Evolutionary conservation across 64 coral and sea anemone species (phyloP).

Genomic region (Dendronephthya gigantea): DNA sequence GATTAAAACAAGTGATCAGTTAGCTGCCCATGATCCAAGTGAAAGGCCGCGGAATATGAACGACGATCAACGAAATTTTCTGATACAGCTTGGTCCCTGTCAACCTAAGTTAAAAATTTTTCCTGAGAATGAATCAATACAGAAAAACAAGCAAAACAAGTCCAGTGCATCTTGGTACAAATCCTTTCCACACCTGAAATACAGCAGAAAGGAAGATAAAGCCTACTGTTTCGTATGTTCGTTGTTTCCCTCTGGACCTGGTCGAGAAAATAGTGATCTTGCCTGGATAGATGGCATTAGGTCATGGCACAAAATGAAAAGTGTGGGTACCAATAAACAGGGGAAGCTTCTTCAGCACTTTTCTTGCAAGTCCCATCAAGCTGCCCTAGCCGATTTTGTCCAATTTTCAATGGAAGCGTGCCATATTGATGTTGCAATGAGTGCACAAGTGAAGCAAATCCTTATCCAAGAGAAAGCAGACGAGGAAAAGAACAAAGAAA

Average conservation of each 20-base stretch:
- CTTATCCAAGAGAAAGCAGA: not conserved
- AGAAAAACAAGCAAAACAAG: not conserved
- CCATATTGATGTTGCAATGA: not conserved
- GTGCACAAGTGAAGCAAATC: not conserved
- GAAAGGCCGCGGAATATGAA: not conserved
- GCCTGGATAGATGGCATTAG: not conserved
- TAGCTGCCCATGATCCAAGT: not conserved
- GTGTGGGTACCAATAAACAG: not conserved
- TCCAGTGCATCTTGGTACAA: conserved; percentile 5
- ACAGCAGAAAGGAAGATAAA: not conserved
- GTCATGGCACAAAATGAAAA: conserved; percentile 6
- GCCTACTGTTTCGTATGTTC: conserved; percentile 7
- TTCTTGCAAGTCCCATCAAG: not conserved
- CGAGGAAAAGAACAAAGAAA: not conserved
- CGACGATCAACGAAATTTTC: not conserved
- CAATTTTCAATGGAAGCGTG: not conserved
- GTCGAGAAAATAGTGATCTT: not conserved
- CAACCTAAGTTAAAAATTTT: not conserved
- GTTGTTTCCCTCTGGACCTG: not conserved
- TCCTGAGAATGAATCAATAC: not conserved
- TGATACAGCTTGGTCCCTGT: not conserved
- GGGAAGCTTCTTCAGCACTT: not conserved
- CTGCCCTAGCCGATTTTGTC: not conserved
- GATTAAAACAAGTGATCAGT: not conserved
- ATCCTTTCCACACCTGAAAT: not conserved